A percentile compares a stretch with the other conserved stretches of the same genome.
These are phyloP conservation scores for cattle (Bos taurus) DNA, from an alignment of 2,113 vertebrate species.

Conservation along the genomic window ARS-UCD2.0 NC_037329.1:81842501-81843000, in stretches of 20 bases:
- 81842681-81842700: neutral
- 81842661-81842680: neutral
- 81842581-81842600: conserved; percentile 52
- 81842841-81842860: neutral
- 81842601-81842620: neutral
- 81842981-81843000: neutral
- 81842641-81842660: neutral
- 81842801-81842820: neutral
- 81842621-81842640: neutral
- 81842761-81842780: neutral
- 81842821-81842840: neutral
- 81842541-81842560: no score
- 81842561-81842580: neutral
- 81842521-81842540: no score
- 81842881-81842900: neutral
- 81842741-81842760: neutral
- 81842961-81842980: neutral
- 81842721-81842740: neutral
- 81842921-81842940: neutral
- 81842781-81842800: neutral
- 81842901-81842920: neutral
- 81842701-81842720: neutral
- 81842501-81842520: no score
- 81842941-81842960: neutral
- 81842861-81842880: neutral